A percentile compares a stretch with the other conserved stretches of the same genome.
phyloP scores from a whole-genome alignment of 2,888 invertebrate species.

The Anoncus sp. region DNA sequence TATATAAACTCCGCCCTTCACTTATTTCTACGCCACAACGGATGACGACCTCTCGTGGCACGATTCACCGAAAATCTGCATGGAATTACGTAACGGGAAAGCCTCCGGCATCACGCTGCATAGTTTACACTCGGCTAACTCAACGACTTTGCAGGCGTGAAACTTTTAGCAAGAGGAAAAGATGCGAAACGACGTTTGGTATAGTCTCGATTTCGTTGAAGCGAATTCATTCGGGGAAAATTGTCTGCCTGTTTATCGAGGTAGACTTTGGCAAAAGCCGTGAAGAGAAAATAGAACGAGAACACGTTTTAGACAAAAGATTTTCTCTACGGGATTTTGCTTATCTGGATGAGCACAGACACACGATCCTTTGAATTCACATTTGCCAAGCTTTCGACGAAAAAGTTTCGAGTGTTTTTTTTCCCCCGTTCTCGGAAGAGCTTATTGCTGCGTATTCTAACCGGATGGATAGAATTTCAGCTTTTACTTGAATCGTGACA shows the following conservation, averaged over 20 bases:
- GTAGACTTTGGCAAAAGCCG: conserved; percentile 13
- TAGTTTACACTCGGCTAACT: conserved; percentile 38
- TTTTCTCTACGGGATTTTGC: conserved; percentile 17
- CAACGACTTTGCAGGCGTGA: conserved; percentile 19
- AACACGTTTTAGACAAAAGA: conserved; percentile 42
- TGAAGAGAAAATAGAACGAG: neutral
- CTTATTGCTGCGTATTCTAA: neutral
- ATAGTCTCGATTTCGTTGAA: conserved; percentile 26
- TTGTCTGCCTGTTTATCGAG: conserved; percentile 34
- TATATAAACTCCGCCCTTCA: conserved; percentile 25
- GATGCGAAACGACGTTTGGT: conserved; percentile 19
- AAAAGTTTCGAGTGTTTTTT: conserved; percentile 29
- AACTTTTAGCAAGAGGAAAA: conserved; percentile 27
- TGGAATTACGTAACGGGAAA: conserved; percentile 54
- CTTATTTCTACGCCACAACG: conserved; percentile 1
- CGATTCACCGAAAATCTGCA: conserved; percentile 51
- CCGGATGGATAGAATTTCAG: neutral
- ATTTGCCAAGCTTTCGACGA: neutral
- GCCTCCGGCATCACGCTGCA: conserved; percentile 18
- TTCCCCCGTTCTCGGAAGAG: conserved; percentile 1
- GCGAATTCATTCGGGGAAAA: conserved; percentile 38
- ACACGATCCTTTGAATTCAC: conserved; percentile 17
- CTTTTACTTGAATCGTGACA: neutral
- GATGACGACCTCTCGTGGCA: conserved; percentile 26
- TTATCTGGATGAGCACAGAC: conserved; percentile 23